Base-by-base conservation (phyloP, 2,888 invertebrate species). In the Rhimphoctona megacephalus region DNA sequence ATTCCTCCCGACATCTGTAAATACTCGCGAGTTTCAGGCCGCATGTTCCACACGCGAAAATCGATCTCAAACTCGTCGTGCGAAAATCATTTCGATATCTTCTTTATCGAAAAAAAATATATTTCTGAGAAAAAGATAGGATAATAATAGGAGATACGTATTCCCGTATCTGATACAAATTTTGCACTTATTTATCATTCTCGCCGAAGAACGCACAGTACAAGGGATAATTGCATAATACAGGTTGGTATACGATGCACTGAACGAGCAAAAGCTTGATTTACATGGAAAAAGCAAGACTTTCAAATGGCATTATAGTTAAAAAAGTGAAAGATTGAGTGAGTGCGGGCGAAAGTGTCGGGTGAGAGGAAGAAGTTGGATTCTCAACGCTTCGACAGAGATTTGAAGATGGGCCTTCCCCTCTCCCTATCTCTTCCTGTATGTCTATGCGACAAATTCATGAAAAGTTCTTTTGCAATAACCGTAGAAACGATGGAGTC, bases 1-100 rank as follows among this genome's bases (percentile, higher is more conserved):
- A 81, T 81, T 85, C 43, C 78, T 33, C 70, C 70, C 74, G 74
- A 85, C 85, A 82, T 82, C 82, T 85, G 85, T 82, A 85, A 85
- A 85, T 82, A 85, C 85, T 64, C 11, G 69, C 57, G 69, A 78
- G 73, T 74, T 85, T 73, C 78, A 64, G 78, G 73, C 69, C 54
- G 66, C 77, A 36, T 72, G 22, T 61, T 64, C 33, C n/a, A 57
- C 52, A 67, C 66, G 43, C 39, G 46, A 66, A n/a, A 36, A 2
- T 66, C 73, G 66, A 76, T 72, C 19, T 14, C 30, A 52, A 78
- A 43, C 69, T 46, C 22, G 30, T n/a, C 49, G 49, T 49, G 19
- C 25, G 72, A 81, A 80, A 69, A 82, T 82, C 73, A 69, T 70
- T 74, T 61, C 36, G 17, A 74, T 69, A 84, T 67, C 46, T n/a